Evolutionary conservation across 1,140 invertebrate genomes (phyloP).

Genomic region (Charaxes varanes): DNA sequence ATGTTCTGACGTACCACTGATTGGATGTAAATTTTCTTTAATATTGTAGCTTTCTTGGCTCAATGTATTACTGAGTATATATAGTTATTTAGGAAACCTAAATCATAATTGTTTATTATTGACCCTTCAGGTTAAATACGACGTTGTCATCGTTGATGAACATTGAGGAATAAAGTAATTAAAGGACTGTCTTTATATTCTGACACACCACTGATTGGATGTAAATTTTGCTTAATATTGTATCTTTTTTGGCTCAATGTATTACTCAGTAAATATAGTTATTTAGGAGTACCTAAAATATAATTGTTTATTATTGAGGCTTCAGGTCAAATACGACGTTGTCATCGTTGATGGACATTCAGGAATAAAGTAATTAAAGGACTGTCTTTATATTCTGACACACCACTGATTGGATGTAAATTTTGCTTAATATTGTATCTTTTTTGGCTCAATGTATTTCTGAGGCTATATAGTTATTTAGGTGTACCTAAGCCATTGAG

Average conservation of each 20-base stretch:
- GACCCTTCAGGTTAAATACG: conserved; percentile 22
- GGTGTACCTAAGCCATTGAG: too few relatives aligned
- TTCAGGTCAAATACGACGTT: conserved; percentile 19
- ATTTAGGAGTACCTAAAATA: too few relatives aligned
- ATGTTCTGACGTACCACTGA: neutral
- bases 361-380: conserved; percentile 12
- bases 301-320: too few relatives aligned
- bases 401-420: conserved; percentile 4
- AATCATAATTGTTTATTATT: too few relatives aligned
- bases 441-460: too few relatives aligned
- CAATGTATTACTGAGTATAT: too few relatives aligned
- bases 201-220: conserved; percentile 3
- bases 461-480: too few relatives aligned
- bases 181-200: conserved; percentile 4
- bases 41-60: too few relatives aligned
- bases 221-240: conserved; percentile 3
- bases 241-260: too few relatives aligned
- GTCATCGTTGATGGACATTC: conserved; percentile 20
- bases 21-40: conserved; percentile 6
- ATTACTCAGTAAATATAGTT: too few relatives aligned
- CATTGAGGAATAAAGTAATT: conserved; percentile 13
- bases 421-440: conserved; percentile 2
- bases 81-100: too few relatives aligned
- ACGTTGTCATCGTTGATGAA: conserved; percentile 18
- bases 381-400: neutral